These are phyloP conservation scores for Achlya flavicornis DNA, from an alignment of 2,888 invertebrate species.

Conservation along the genomic window DNA sequence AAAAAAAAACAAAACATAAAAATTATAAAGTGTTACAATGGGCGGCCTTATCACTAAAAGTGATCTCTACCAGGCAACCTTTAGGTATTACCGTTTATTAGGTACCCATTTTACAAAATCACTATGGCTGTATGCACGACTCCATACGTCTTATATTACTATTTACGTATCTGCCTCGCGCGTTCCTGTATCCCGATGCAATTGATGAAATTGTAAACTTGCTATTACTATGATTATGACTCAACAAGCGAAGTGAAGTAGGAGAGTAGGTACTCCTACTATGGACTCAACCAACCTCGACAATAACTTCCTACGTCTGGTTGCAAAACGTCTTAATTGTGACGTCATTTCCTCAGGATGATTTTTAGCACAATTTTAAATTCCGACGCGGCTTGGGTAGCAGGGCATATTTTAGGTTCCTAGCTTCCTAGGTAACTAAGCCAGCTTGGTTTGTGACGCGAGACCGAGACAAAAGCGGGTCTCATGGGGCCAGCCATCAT, in stretches of 20 bases:
- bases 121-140: too few species aligned
- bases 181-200: too few species aligned
- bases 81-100: too few species aligned
- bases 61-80: too few species aligned
- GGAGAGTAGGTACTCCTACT: neutral
- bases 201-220: neutral
- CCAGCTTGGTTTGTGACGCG: neutral
- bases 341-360: neutral
- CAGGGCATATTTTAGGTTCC: neutral
- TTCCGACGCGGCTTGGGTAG: neutral
- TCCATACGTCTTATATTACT: too few species aligned
- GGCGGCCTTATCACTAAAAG: too few species aligned
- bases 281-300: neutral
- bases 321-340: neutral
- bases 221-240: neutral
- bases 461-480: neutral
- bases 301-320: neutral
- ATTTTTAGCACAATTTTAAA: constrained; percentile 3
- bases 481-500: too few species aligned
- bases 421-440: neutral
- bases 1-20: too few species aligned
- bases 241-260: neutral
- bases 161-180: too few species aligned
- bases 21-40: too few species aligned
- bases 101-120: too few species aligned